A percentile compares a stretch with the other conserved stretches of the same genome.
Conservation (phyloP, 2,888 invertebrate species). For the Trichacis sp. region DNA sequence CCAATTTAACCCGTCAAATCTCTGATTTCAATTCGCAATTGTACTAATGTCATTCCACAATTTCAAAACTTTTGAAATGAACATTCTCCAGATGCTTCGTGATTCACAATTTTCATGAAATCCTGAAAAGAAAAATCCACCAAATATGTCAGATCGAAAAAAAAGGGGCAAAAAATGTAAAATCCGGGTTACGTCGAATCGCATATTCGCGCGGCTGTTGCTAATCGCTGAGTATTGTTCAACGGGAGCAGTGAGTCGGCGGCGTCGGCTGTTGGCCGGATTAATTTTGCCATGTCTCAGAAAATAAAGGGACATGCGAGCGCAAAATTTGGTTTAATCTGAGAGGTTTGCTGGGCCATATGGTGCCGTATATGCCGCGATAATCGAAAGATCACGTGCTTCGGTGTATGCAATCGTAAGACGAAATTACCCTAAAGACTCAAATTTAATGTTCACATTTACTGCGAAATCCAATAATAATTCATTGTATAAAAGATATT, state of each 20-base stretch:
- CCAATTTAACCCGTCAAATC: too few species aligned
- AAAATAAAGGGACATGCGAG: conserved; percentile 9
- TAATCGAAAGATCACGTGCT: conserved; percentile 38
- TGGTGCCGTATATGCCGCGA: conserved; percentile 29
- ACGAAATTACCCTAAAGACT: too few species aligned
- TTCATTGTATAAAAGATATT: too few species aligned
- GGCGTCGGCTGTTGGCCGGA: conserved; percentile 3
- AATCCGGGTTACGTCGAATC: background rate
- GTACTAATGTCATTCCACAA: too few species aligned
- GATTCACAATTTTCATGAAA: too few species aligned
- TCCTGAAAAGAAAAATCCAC: too few species aligned
- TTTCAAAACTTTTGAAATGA: too few species aligned
- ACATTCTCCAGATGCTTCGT: too few species aligned
- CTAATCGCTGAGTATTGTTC: background rate
- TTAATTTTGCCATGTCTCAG: conserved; percentile 15
- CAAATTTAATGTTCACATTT: background rate
- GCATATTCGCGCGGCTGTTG: background rate
- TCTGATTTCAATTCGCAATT: too few species aligned
- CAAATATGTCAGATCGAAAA: too few species aligned
- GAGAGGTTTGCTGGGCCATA: conserved; percentile 8
- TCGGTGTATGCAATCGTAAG: conserved; percentile 18
- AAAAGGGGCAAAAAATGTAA: too few species aligned
- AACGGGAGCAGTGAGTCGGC: background rate
- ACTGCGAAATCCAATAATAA: background rate
- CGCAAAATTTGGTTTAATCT: conserved; percentile 18